phyloP scores from a whole-genome alignment of 2,113 vertebrate genomes.

The Scytalopus superciliaris region DNA sequence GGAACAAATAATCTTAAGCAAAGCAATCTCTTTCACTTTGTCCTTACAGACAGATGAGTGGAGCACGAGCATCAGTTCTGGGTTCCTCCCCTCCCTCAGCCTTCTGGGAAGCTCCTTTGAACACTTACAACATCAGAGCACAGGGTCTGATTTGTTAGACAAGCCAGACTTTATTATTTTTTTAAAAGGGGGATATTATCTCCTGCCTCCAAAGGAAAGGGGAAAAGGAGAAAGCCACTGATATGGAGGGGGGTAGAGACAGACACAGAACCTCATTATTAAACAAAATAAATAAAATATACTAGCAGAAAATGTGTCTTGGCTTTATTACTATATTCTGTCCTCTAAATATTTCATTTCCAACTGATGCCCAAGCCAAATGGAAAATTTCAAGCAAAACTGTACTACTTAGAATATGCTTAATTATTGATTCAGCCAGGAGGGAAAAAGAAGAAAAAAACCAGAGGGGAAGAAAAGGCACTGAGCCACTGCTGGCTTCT shows the following conservation, averaged over 20 bases:
- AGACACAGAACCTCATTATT: constrained; percentile 77
- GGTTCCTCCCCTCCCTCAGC: constrained; percentile 1
- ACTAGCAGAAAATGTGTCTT: constrained; percentile 74
- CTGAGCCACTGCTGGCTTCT: rapidly evolving
- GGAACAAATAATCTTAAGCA: background rate
- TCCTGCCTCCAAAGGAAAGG: constrained; percentile 58
- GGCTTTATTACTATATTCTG: constrained; percentile 78
- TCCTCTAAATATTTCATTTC: constrained; percentile 84
- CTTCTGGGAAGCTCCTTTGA: constrained; percentile 61
- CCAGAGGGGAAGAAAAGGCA: background rate
- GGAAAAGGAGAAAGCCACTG: constrained; percentile 43
- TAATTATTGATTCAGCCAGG: constrained; percentile 80
- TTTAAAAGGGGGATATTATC: constrained; percentile 64
- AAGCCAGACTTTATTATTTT: constrained; percentile 66
- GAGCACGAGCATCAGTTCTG: background rate
- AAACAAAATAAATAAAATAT: constrained; percentile 79
- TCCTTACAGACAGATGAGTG: background rate
- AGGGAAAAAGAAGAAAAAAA: constrained; percentile 23
- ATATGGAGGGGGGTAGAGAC: constrained; percentile 36
- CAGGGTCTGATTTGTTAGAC: constrained; percentile 59
- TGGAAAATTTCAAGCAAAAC: constrained; percentile 79
- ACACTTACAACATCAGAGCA: constrained; percentile 51
- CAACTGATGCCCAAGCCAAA: constrained; percentile 78
- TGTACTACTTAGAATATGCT: constrained; percentile 77
- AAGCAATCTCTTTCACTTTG: background rate